phyloP scores from a whole-genome alignment of 2,113 vertebrate species.

The Brachionichthys hirsutus region DNA sequence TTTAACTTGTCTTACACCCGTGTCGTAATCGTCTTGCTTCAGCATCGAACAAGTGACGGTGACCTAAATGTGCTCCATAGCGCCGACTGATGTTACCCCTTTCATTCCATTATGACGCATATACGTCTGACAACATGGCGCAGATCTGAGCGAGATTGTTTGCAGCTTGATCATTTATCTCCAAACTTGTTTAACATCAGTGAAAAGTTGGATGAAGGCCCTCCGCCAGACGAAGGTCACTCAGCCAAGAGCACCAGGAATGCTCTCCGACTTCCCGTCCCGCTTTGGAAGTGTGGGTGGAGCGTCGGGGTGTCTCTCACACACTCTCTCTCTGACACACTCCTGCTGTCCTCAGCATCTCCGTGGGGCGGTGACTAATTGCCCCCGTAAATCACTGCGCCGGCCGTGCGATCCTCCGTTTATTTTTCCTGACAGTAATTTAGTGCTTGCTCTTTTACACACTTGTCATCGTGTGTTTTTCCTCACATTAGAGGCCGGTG shows the following conservation, averaged over 20 bases:
- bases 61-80: slow-evolving; percentile 65
- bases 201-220: slow-evolving; percentile 54
- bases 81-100: slow-evolving; percentile 41
- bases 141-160: slow-evolving; percentile 42
- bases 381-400: slow-evolving; percentile 98
- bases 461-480: slow-evolving; percentile 99
- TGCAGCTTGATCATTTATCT: slow-evolving; percentile 42
- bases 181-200: slow-evolving; percentile 30
- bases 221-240: slow-evolving; percentile 66
- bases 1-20: slow-evolving; percentile 58
- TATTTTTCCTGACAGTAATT: slow-evolving; percentile 99
- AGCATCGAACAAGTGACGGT: slow-evolving; percentile 36
- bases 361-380: slow-evolving; percentile 97
- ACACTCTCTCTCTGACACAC: slow-evolving; percentile 72
- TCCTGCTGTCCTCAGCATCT: slow-evolving; percentile 89
- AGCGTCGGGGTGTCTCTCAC: slow-evolving; percentile 61
- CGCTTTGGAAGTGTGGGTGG: slow-evolving; percentile 68
- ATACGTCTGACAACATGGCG: slow-evolving; percentile 44
- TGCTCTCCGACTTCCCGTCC: slow-evolving; percentile 54
- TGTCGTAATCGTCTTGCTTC: slow-evolving; percentile 54
- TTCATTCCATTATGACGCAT: slow-evolving; percentile 54
- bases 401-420: slow-evolving; percentile 88
- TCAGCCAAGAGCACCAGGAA: slow-evolving; percentile 55
- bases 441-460: slow-evolving; percentile 99
- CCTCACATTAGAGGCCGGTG: slow-evolving; percentile 98